phyloP scores from a whole-genome alignment of 2,797 vertebrate species.

The Syngnathus acus region DNA sequence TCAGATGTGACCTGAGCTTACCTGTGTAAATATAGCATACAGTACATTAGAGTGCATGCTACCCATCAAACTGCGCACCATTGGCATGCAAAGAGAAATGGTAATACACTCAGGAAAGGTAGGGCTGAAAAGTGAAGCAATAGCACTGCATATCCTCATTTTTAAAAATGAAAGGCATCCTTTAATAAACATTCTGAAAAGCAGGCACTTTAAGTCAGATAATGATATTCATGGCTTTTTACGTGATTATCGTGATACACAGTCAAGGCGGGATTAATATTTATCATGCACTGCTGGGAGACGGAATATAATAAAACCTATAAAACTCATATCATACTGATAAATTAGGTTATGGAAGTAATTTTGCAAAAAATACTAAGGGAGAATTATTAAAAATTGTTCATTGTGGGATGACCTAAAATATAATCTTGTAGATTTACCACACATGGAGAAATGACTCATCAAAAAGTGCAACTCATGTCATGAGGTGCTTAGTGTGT shows the following conservation, averaged over 20 bases:
- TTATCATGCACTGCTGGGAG: not conserved
- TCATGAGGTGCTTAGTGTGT: conserved; percentile 43
- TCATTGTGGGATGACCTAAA: conserved; percentile 8
- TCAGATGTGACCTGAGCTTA: not conserved
- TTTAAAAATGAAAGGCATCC: conserved; percentile 24
- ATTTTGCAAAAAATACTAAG: conserved; percentile 13
- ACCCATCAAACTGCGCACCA: not conserved
- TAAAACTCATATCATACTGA: no score
- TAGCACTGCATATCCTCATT: conserved; percentile 16
- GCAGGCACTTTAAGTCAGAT: conserved; percentile 1
- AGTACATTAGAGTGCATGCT: not conserved
- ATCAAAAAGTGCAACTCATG: conserved; percentile 19
- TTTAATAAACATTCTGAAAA: conserved; percentile 6
- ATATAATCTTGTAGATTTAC: not conserved
- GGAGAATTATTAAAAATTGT: conserved; percentile 12
- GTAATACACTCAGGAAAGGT: not conserved
- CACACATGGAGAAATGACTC: not conserved
- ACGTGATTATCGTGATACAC: not conserved
- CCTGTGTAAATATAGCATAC: not conserved
- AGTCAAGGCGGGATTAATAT: not conserved
- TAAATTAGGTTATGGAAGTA: conserved; percentile 4
- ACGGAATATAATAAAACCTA: not conserved
- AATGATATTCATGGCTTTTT: not conserved
- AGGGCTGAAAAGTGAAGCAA: conserved; percentile 1
- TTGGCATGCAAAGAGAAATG: not conserved